Evolutionary conservation across 2,797 vertebrate species (phyloP), one percentile per base, ranked within the genome.

Genomic region (Chiloscyllium punctatum): DNA sequence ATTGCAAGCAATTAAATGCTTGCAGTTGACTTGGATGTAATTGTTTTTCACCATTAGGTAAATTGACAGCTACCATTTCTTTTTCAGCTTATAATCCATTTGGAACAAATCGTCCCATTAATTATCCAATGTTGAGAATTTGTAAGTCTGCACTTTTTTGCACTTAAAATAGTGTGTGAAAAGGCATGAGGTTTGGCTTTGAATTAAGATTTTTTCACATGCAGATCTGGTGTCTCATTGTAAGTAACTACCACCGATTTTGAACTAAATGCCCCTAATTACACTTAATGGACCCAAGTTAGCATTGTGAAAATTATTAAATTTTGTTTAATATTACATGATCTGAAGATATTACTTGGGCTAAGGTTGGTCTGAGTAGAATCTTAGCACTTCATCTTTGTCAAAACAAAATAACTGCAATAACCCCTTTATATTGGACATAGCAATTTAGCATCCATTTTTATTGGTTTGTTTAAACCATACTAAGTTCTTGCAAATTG

Each of bases 11-110:
- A 48, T 48, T 94, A 42, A 94, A 94, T 30, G 15, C 13, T 94
- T 5, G 37, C 68, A 71, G 15, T 71, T 71, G 68, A 37, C 48
- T 33, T 74, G 33, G 25, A 66, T 57, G 16, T 18, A 37, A 42
- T 71, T 25, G 23, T 74, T 18, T 62, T 62, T 18, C n/a, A 69
- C 27, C 71, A 77, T 74, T 51, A 33, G n/a, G 66, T 77, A 30
- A 95, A 95, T 95, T 92, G 94, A 74, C 71, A 95, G 94, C 74
- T 95, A 37, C 94, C 33, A n/a, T 77, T 95, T 95, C 71, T 95
- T 57, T 95, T 95, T 30, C 94, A 95, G 94, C 71, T 95, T 95
- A 53, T 95, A 95, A 95, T 74, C 94, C 94, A 95, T 30, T 95
- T 53, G 94, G 94, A 95, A 53, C 94, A 95, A 95, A 77, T 77